Evolutionary conservation across 2,888 invertebrate genomes (phyloP), one percentile per base, ranked within the genome.

Genomic region (Yponomeuta plumbellus): DNA sequence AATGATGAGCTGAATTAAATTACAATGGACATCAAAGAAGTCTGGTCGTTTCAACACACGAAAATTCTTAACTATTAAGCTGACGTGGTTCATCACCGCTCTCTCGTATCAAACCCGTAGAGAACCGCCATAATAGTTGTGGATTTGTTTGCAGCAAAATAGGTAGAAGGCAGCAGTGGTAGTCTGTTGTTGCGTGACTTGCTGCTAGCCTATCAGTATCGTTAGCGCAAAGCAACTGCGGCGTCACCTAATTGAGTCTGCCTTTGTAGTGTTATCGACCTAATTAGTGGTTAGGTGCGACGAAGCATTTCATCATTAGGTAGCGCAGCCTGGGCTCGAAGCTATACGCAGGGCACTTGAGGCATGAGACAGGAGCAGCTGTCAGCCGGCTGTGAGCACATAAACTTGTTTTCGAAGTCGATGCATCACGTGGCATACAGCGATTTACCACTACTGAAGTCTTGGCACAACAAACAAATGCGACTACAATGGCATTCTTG

Each of bases 371-470:
- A 81, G 75, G 88, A 88, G 88, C 86, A 88, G 88, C 81, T 39
- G 62, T 40, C 86, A 77, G 84, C 84, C 87, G 86, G 85, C 81
- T 80, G 82, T 75, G 84, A 79, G 80, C 80, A 80, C 80, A 79
- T 82, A 74, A 87, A 90, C 89, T 89, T 85, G 75, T 89, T 90
- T 89, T 88, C 78, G 75, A 83, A 83, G 80, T 84, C 86, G 79
- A 82, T 83, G 80, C 78, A 81, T 76, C 83, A 85, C 80, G 86
- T 85, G 85, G 84, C 57, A 21, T 57, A 21, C 21, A 57, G n/a
- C 85, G 75, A 84, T 74, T 79, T 80, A 83, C 81, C 81, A 73
- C 69, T 44, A 13, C 6, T 44, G 44, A 44, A 44, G 44, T 44
- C 44, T 44, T 44, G 44, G 5, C 44, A 13, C 10, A 44, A 8